Percentiles rank a stretch among this genome's conserved stretches.
Evolutionary conservation across 2,113 vertebrate species (phyloP).

Genomic region (Paramisgurnus dabryanus): DNA sequence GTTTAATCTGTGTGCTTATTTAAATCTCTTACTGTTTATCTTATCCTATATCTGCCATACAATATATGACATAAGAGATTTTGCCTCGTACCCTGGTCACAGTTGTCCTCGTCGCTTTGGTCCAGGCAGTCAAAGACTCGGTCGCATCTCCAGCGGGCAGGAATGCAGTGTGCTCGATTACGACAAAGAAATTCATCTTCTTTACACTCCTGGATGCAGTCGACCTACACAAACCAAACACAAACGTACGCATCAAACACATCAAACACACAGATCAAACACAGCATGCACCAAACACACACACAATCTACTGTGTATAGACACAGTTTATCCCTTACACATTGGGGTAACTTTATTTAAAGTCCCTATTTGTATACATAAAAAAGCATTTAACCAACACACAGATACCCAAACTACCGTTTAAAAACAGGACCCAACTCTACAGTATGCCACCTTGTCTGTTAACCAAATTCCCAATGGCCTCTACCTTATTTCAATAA

Average conservation of each 20-base stretch:
- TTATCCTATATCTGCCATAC: background rate
- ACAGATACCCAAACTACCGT: no score
- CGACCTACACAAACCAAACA: conserved; percentile 69
- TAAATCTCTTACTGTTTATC: no score
- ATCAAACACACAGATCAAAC: no score
- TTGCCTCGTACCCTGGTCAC: conserved; percentile 71
- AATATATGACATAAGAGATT: rapidly evolving
- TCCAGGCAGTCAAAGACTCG: conserved; percentile 83
- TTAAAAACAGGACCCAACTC: no score
- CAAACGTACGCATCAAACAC: background rate
- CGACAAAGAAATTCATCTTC: conserved; percentile 82
- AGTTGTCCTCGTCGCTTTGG: conserved; percentile 83
- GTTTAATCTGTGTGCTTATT: no score
- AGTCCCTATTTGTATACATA: no score
- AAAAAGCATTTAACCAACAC: no score
- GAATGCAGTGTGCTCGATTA: conserved; percentile 83
- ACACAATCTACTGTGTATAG: background rate
- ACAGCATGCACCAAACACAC: background rate
- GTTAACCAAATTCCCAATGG: background rate
- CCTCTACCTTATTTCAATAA: conserved; percentile 3
- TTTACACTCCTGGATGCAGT: conserved; percentile 81
- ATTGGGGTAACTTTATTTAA: no score
- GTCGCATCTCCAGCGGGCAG: conserved; percentile 83
- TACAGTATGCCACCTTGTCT: no score
- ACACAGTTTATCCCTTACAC: no score